A percentile compares a stretch with the other conserved stretches of the same genome.
Evolutionary conservation across 1,140 invertebrate genomes (phyloP).

Genomic region (Cotesia vestalis): DNA sequence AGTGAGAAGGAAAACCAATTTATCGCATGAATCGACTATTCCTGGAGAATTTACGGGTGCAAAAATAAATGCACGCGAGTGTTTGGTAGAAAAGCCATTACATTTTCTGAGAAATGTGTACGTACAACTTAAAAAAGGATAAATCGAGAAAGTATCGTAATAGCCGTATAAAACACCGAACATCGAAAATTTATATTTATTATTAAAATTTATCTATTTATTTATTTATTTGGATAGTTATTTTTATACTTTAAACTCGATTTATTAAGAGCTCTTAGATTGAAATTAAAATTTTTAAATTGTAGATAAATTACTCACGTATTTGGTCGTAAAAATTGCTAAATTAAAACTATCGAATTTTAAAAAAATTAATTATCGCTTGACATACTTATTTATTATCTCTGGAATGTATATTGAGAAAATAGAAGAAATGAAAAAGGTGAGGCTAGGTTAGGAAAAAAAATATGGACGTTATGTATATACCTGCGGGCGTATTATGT

Average conservation of each 20-base stretch:
- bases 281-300: no score
- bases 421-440: not conserved
- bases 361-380: not conserved
- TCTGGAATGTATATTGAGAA: constrained; percentile 14
- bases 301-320: no score
- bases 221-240: no score
- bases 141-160: not conserved
- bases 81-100: constrained; percentile 15
- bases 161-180: not conserved
- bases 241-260: no score
- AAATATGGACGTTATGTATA: not conserved
- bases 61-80: not conserved
- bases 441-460: no score
- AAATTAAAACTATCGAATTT: no score
- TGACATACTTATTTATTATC: constrained; percentile 13
- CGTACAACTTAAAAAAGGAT: constrained; percentile 2
- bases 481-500: constrained; percentile 22
- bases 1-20: constrained; percentile 6
- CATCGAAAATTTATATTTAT: no score
- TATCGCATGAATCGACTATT: constrained; percentile 23
- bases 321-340: no score
- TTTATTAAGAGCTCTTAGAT: no score
- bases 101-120: constrained; percentile 12
- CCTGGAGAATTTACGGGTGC: constrained; percentile 16
- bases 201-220: no score